Evolutionary conservation across 2,797 vertebrate genomes (phyloP).

Genomic region (Schizopygopsis malacanthus): DNA sequence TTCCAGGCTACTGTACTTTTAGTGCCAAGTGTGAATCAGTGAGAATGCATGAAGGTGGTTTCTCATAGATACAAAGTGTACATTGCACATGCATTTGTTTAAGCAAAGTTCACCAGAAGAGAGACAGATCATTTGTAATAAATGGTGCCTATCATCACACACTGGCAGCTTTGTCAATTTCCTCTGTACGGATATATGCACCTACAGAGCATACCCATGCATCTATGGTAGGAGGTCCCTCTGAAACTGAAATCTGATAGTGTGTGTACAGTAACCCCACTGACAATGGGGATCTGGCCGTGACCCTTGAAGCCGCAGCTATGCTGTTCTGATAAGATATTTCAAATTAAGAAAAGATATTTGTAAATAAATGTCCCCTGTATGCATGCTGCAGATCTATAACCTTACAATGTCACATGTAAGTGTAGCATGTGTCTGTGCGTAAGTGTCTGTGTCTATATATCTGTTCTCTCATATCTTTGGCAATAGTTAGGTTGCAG

Average conservation of each 20-base stretch:
- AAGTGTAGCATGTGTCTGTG: slow-evolving; percentile 12
- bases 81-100: neutral
- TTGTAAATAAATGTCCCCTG: neutral
- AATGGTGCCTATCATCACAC: neutral
- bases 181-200: neutral
- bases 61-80: neutral
- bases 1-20: slow-evolving; percentile 11
- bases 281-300: neutral
- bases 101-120: neutral
- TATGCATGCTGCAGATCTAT: slow-evolving; percentile 1
- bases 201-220: neutral
- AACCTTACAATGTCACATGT: neutral
- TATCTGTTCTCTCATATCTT: slow-evolving; percentile 33
- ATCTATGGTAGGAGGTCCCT: slow-evolving; percentile 1
- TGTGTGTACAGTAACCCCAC: neutral
- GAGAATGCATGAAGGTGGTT: neutral
- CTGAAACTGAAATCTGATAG: slow-evolving; percentile 3
- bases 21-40: slow-evolving; percentile 1
- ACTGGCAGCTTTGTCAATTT: neutral
- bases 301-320: neutral
- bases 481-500: slow-evolving; percentile 47
- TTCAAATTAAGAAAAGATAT: neutral
- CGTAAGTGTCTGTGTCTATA: slow-evolving; percentile 24
- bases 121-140: neutral
- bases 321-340: slow-evolving; percentile 12